These are phyloP conservation scores for Grapholita molesta DNA, from an alignment of 1,140 invertebrate genomes.

Conservation along the genomic window DNA sequence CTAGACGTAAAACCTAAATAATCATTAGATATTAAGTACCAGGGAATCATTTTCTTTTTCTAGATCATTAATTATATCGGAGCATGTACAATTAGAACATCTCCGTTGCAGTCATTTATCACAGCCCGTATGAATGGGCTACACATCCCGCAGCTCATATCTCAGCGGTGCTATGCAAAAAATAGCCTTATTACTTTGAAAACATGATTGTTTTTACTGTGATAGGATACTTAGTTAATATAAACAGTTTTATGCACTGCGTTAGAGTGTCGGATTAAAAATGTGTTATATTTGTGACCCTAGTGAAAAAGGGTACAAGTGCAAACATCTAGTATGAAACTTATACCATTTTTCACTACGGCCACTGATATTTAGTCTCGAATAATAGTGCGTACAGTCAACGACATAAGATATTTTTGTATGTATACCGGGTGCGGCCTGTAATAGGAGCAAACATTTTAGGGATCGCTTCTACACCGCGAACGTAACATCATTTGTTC, in stretches of 20 bases:
- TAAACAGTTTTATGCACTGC: background rate
- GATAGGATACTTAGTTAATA: too few species aligned
- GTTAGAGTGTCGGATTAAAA: background rate
- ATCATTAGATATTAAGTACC: background rate
- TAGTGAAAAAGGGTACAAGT: too few species aligned
- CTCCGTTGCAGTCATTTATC: background rate
- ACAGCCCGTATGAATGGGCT: background rate
- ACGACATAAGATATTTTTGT: too few species aligned
- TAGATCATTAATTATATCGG: background rate
- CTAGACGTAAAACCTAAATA: background rate
- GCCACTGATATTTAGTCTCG: too few species aligned
- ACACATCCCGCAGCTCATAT: background rate
- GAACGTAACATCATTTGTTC: too few species aligned
- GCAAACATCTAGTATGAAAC: too few species aligned
- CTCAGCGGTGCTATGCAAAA: background rate
- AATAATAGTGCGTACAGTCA: too few species aligned
- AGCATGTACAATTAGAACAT: background rate
- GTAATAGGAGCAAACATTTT: too few species aligned
- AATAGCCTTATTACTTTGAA: background rate
- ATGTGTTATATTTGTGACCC: background rate
- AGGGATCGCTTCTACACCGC: too few species aligned
- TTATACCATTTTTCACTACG: too few species aligned
- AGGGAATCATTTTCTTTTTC: background rate
- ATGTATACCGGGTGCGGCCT: too few species aligned
- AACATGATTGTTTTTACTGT: background rate